phyloP scores from a whole-genome alignment of 1,140 invertebrate genomes.

The Neotoxoptera formosana region DNA sequence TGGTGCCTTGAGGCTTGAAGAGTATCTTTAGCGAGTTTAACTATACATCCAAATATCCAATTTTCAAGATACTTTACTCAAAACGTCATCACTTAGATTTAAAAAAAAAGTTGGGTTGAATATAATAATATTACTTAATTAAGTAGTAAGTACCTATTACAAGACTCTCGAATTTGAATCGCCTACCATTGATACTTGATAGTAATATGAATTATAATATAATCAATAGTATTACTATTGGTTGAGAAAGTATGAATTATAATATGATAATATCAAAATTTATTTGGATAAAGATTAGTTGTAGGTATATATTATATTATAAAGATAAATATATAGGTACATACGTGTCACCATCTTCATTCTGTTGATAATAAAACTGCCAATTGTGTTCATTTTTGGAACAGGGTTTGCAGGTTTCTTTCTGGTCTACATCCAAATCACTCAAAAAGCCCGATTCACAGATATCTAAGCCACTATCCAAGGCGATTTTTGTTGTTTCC shows the following conservation, averaged over 20 bases:
- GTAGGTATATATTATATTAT: neutral
- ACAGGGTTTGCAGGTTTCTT: neutral
- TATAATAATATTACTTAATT: neutral
- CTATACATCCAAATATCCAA: neutral
- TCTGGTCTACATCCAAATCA: conserved; percentile 41
- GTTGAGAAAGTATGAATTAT: neutral
- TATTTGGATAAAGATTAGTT: neutral
- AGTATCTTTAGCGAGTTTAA: no score
- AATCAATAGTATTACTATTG: neutral
- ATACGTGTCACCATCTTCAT: conserved; percentile 58
- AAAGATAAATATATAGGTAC: conserved; percentile 7
- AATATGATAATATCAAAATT: neutral
- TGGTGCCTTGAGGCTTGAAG: no score
- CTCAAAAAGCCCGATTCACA: conserved; percentile 10
- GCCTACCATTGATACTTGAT: no score
- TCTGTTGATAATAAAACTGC: conserved; percentile 31
- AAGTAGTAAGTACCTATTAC: neutral
- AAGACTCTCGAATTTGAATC: neutral
- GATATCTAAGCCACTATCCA: conserved; percentile 35
- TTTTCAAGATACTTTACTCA: no score
- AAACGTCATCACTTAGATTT: no score
- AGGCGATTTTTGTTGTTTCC: neutral
- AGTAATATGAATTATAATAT: no score
- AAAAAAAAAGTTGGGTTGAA: no score
- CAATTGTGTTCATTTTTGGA: neutral